Percentiles rank a stretch among this genome's conserved stretches.
Conservation (phyloP, 2,113 vertebrate species). For the Bagarius yarrelli region DNA sequence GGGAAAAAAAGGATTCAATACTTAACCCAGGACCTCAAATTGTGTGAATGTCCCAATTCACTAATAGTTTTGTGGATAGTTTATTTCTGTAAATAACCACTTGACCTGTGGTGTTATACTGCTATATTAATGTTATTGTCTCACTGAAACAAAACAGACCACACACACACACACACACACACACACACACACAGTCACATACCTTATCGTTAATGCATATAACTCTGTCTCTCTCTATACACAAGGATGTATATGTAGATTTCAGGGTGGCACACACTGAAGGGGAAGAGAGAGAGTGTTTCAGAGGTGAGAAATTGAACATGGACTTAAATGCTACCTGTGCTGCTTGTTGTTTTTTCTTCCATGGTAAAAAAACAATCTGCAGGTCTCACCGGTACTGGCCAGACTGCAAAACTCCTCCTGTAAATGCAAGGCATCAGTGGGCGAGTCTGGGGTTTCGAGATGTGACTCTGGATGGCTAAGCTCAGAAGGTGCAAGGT, state of each 20-base stretch:
- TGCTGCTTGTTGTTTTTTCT: not conserved
- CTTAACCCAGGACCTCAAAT: conserved; percentile 64
- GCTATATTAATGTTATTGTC: not conserved
- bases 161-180: not conserved
- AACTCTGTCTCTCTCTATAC: conserved; percentile 84
- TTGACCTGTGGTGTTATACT: not conserved
- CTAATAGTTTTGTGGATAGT: not conserved
- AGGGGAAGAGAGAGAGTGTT: conserved; percentile 3
- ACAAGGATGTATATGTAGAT: conserved; percentile 81
- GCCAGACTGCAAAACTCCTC: conserved; percentile 91
- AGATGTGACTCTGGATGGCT: conserved; percentile 79
- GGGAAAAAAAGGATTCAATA: not conserved
- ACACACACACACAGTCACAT: conserved; percentile 54
- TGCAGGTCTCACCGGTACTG: conserved; percentile 76
- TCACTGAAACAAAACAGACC: not conserved
- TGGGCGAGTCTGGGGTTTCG: conserved; percentile 79
- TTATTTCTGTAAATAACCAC: not conserved
- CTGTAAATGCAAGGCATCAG: conserved; percentile 89
- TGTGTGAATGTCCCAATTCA: not conserved
- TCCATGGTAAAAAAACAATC: not conserved
- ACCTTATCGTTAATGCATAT: conserved; percentile 85
- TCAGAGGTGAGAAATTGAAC: not conserved
- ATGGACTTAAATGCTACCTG: not conserved
- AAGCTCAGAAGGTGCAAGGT: conserved; percentile 85
- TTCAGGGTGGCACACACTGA: conserved; percentile 82